Evolutionary conservation across 2,888 invertebrate species (phyloP).

Genomic region (Noctua pronuba): DNA sequence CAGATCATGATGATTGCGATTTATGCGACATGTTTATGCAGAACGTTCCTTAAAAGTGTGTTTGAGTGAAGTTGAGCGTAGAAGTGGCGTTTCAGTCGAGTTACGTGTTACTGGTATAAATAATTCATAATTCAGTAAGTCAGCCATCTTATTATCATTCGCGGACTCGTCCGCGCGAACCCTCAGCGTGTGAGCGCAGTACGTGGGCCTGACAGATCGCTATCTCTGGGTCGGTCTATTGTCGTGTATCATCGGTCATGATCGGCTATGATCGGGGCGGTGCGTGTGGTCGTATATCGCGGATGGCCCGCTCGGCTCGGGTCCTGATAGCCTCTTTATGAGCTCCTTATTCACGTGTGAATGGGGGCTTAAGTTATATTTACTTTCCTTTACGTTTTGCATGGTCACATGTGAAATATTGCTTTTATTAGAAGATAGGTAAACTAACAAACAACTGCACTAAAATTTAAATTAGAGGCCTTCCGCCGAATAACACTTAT

Average conservation of each 20-base stretch:
- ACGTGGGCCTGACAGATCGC: conserved; percentile 12
- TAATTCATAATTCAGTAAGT: conserved; percentile 35
- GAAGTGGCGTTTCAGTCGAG: conserved; percentile 6
- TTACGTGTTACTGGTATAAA: conserved; percentile 2
- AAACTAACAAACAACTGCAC: neutral
- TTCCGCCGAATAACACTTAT: neutral
- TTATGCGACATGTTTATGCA: neutral
- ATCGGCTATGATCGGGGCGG: conserved; percentile 23
- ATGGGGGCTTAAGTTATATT: conserved; percentile 14
- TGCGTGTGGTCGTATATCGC: conserved; percentile 21
- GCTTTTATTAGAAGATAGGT: no score
- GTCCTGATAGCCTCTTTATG: conserved; percentile 16
- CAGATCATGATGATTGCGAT: neutral
- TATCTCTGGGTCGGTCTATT: neutral
- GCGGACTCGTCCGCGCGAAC: neutral
- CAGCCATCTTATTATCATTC: conserved; percentile 21
- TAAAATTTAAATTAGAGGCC: neutral
- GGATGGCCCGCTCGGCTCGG: neutral
- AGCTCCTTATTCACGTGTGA: conserved; percentile 18
- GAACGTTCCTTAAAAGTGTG: conserved; percentile 4
- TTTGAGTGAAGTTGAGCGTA: conserved; percentile 9
- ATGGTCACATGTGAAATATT: neutral
- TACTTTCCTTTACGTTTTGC: neutral
- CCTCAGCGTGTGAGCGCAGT: neutral
- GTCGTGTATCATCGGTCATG: conserved; percentile 18